phyloP scores from a whole-genome alignment of 2,888 invertebrate genomes.

The Melieria picta region DNA sequence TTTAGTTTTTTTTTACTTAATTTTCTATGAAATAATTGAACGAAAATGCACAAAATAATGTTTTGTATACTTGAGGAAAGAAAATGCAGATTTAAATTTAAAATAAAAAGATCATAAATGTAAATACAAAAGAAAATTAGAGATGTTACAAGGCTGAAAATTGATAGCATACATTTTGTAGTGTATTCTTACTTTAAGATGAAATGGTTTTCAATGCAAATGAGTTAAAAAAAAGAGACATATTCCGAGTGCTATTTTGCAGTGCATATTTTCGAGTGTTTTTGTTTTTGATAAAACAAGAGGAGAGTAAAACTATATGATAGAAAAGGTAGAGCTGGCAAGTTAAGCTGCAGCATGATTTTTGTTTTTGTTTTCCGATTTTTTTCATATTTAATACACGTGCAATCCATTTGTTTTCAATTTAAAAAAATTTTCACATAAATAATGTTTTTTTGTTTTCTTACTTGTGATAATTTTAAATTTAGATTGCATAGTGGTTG shows the following conservation, averaged over 20 bases:
- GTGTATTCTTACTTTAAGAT: neutral
- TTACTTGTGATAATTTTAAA: too few species aligned
- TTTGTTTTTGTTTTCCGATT: neutral
- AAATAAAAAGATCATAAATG: conserved; percentile 25
- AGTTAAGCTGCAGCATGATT: conserved; percentile 25
- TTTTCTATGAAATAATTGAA: conserved; percentile 43
- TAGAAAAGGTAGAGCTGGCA: conserved; percentile 16
- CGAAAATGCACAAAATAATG: conserved; percentile 36
- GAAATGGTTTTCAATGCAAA: neutral
- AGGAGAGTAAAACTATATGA: neutral
- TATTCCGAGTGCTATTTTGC: neutral
- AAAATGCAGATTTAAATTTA: conserved; percentile 33
- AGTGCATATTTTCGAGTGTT: neutral
- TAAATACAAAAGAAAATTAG: conserved; percentile 8
- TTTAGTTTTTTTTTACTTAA: conserved; percentile 25
- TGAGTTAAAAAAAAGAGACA: conserved; percentile 1
- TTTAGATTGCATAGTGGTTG: too few species aligned
- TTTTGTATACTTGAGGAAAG: neutral
- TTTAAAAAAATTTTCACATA: too few species aligned
- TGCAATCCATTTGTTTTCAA: too few species aligned
- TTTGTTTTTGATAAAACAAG: neutral
- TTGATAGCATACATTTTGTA: neutral
- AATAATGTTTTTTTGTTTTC: too few species aligned
- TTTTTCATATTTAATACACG: neutral
- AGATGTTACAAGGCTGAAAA: neutral